These are phyloP conservation scores for Cololabis saira DNA, from an alignment of 2,113 vertebrate species.

Conservation along the genomic window DNA sequence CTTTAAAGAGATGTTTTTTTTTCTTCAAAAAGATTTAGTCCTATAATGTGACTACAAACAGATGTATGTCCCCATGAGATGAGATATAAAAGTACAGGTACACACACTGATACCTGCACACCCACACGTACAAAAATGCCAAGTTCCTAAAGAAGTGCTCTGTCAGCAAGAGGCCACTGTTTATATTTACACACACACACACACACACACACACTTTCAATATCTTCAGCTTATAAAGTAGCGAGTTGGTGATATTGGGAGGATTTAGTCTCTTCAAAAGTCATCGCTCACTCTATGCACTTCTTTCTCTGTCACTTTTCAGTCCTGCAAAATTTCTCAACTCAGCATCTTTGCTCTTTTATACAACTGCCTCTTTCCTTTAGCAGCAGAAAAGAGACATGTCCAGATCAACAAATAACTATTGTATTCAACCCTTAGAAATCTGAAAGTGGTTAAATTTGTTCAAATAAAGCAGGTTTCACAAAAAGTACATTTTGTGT, in stretches of 20 bases:
- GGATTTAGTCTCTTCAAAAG: neutral
- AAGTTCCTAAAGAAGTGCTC: slow-evolving; percentile 60
- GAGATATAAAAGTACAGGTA: slow-evolving; percentile 6
- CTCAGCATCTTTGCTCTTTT: slow-evolving; percentile 12
- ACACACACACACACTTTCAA: slow-evolving; percentile 20
- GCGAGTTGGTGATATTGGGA: slow-evolving; percentile 6
- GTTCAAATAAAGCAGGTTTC: no score
- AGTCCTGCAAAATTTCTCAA: slow-evolving; percentile 22
- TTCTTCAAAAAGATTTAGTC: neutral
- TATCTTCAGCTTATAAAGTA: slow-evolving; percentile 32
- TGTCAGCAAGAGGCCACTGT: slow-evolving; percentile 51
- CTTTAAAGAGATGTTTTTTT: neutral
- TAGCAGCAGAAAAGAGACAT: slow-evolving; percentile 7
- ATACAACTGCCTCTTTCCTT: neutral
- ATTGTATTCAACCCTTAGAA: neutral
- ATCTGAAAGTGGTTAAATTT: neutral
- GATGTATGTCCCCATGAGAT: slow-evolving; percentile 1
- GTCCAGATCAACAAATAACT: neutral
- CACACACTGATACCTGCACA: neutral
- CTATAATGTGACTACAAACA: neutral
- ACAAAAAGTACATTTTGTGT: no score
- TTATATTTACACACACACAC: slow-evolving; percentile 5
- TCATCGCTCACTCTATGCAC: slow-evolving; percentile 11
- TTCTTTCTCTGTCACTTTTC: slow-evolving; percentile 8
- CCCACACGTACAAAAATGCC: slow-evolving; percentile 27